Percentiles rank a stretch among this genome's conserved stretches.
Evolutionary conservation across 23 tunicate genomes (phyloP).

Genomic region (Trididemnum clinides): DNA sequence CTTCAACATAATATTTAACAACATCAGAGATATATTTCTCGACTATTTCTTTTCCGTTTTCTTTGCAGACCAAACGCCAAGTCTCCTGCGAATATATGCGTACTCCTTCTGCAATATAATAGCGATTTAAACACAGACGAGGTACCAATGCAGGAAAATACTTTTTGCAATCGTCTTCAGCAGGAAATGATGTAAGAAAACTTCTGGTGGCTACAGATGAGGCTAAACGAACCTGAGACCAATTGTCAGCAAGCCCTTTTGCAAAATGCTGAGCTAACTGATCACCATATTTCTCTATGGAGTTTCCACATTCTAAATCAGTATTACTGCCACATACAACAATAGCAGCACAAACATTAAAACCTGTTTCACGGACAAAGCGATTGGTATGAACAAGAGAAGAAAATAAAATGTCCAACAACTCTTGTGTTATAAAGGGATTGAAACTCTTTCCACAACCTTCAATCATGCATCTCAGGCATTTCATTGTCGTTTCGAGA

Average conservation of each 20-base stretch:
- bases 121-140: slow-evolving; percentile 78
- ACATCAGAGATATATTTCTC: slow-evolving; percentile 72
- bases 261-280: slow-evolving; percentile 62
- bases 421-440: slow-evolving; percentile 65
- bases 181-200: slow-evolving; percentile 51
- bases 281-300: slow-evolving; percentile 53
- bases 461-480: slow-evolving; percentile 76
- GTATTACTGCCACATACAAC: slow-evolving; percentile 54
- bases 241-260: slow-evolving; percentile 86
- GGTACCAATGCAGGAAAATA: slow-evolving; percentile 66
- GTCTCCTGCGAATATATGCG: slow-evolving; percentile 87
- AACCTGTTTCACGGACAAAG: slow-evolving; percentile 94
- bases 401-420: slow-evolving; percentile 65
- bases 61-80: slow-evolving; percentile 63
- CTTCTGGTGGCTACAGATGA: slow-evolving; percentile 80
- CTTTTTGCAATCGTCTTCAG: slow-evolving; percentile 3
- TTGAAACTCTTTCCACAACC: slow-evolving; percentile 77
- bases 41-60: slow-evolving; percentile 75
- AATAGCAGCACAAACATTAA: slow-evolving; percentile 75
- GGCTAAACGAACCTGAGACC: slow-evolving; percentile 96
- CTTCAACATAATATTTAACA: slow-evolving; percentile 54
- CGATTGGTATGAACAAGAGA: slow-evolving; percentile 76
- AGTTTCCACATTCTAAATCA: slow-evolving; percentile 6
- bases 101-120: slow-evolving; percentile 95
- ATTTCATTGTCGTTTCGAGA: slow-evolving; percentile 94